Base-by-base conservation (phyloP, 2,113 vertebrate species). In the Danionella cerebrum region DNA sequence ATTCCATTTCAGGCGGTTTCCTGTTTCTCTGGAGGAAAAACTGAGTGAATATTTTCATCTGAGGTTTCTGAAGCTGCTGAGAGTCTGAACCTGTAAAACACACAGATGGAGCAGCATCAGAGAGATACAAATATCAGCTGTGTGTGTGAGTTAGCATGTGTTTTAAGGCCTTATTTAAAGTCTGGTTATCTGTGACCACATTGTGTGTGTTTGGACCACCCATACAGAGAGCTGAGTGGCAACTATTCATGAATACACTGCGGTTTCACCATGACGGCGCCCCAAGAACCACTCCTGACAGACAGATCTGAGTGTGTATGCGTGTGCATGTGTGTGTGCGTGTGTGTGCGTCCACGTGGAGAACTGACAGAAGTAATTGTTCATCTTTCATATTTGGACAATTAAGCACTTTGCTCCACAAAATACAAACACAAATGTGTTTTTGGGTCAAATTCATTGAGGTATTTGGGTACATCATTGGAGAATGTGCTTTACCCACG, bases 211-310 rank as follows among this genome's bases (percentile, higher is more conserved):
- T 70, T 41, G 39, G 88, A 85, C 88, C 88, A 89, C 88, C 88
- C 87, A 86, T 53, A 77, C 74, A 60, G 74, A 74, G 62, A 69
- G 76, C 79, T 83, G 84, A 89, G 86, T 87, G 82, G 81, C 79
- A 83, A 86, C 82, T 83, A 87, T 86, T 82, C 81, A 81, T 76
- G 71, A 80, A 84, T 81, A 84, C 79, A 81, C 82, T 76, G 78
- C 83, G 70, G 74, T 76, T 76, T 67, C 19, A 86, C 84, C 87
- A 85, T 79, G 78, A 80, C 80, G 84, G 87, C 84, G 81, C 84
- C 87, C 87, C 80, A 82, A 77, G 84, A 83, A 82, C 85, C 84
- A 84, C 80, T 76, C 78, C 79, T 74, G 67, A 79, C 79, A 81
- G 76, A 53, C 73, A 65, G 78, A 83, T 80, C 82, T 83, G 71